Percentiles rank a stretch among this genome's conserved stretches.
phyloP scores from a whole-genome alignment of 1,140 invertebrate species.

The Gryllus bimaculatus region DNA sequence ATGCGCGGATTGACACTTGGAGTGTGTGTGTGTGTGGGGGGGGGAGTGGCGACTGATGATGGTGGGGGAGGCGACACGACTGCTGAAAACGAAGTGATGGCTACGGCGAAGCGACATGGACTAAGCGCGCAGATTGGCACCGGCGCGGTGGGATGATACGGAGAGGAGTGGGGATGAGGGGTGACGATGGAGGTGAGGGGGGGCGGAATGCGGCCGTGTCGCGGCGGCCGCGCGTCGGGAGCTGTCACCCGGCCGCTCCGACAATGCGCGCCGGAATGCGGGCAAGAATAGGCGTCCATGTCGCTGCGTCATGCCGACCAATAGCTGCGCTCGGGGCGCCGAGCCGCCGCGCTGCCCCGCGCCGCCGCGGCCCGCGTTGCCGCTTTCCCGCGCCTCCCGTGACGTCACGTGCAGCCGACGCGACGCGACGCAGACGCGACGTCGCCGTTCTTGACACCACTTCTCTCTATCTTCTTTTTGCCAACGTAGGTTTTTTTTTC shows the following conservation, averaged over 20 bases:
- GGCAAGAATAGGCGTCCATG: background rate
- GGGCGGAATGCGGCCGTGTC: background rate
- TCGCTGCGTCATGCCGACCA: background rate
- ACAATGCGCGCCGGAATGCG: background rate
- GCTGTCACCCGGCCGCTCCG: background rate
- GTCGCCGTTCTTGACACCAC: no score
- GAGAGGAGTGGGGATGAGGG: no score
- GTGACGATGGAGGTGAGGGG: no score
- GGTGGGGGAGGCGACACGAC: no score
- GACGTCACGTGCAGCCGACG: background rate
- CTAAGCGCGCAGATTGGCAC: no score
- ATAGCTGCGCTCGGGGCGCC: background rate
- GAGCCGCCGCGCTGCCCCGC: background rate
- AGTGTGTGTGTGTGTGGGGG: no score
- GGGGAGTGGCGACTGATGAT: no score
- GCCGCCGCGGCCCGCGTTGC: background rate
- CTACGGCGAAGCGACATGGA: no score
- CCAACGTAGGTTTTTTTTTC: no score
- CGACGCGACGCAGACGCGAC: background rate
- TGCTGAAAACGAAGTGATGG: no score
- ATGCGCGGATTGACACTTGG: no score
- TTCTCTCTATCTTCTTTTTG: no score
- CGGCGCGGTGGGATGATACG: background rate
- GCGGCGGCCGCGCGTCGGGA: background rate
- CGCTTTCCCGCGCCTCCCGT: background rate